Conservation (phyloP, 1,140 invertebrate species). For the Ericerus pela region DNA sequence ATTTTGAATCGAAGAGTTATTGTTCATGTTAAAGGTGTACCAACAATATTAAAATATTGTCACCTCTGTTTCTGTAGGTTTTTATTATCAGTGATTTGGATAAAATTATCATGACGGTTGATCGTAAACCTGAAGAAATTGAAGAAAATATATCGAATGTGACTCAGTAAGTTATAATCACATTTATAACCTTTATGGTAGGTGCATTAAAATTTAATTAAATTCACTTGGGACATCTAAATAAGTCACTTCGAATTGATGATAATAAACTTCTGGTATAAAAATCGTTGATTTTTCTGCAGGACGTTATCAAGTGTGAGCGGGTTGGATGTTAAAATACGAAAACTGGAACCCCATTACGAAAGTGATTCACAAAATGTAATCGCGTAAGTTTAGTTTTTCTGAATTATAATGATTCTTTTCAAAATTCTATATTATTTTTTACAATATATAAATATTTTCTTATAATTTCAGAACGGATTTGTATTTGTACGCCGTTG, state of each 20-base stretch:
- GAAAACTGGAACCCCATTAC: conserved; percentile 57
- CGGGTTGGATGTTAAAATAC: conserved; percentile 55
- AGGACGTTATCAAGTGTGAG: conserved; percentile 52
- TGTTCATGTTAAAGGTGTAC: neutral
- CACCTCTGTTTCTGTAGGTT: too few relatives aligned
- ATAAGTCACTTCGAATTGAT: too few relatives aligned
- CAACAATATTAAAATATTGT: neutral
- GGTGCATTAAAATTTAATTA: too few relatives aligned
- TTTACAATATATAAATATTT: too few relatives aligned
- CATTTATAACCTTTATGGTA: too few relatives aligned
- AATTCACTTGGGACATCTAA: too few relatives aligned
- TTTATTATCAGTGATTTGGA: conserved; percentile 5
- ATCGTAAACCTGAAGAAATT: conserved; percentile 1
- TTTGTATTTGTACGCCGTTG: conserved; percentile 67
- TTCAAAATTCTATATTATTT: neutral
- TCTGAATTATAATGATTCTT: neutral
- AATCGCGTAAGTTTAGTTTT: conserved; percentile 43
- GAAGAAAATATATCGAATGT: neutral
- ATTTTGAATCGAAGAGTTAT: neutral
- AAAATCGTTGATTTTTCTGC: too few relatives aligned
- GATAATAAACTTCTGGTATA: too few relatives aligned
- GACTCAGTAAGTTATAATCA: conserved; percentile 4
- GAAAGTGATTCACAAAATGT: conserved; percentile 40
- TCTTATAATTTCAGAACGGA: conserved; percentile 61
- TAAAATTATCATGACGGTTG: conserved; percentile 5